These are phyloP conservation scores for Ascidia mentula DNA, from an alignment of 23 tunicate genomes.

Conservation along the genomic window DNA sequence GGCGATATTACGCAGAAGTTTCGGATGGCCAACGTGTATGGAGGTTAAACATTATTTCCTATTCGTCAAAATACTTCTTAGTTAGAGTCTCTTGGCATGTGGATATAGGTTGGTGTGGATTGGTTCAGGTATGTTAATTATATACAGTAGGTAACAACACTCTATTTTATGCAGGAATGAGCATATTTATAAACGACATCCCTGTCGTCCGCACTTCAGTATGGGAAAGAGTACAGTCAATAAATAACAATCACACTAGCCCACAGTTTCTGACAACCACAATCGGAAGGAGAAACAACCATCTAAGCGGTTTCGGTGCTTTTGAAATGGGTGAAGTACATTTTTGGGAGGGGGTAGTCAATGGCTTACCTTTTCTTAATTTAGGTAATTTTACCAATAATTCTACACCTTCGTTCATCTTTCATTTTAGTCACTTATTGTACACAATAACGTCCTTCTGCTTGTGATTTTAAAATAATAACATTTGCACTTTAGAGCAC, in stretches of 20 bases:
- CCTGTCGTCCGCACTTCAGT: neutral
- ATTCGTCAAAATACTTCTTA: neutral
- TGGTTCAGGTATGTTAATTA: neutral
- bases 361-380: slow-evolving; percentile 44
- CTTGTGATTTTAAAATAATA: too few relatives aligned
- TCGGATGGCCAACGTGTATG: neutral
- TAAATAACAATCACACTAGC: neutral
- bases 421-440: too few relatives aligned
- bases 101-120: neutral
- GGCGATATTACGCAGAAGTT: neutral
- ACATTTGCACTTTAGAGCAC: too few relatives aligned
- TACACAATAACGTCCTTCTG: too few relatives aligned
- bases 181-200: slow-evolving; percentile 52
- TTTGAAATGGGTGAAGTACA: slow-evolving; percentile 44
- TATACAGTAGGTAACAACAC: too few relatives aligned
- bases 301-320: slow-evolving; percentile 24
- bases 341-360: slow-evolving; percentile 62
- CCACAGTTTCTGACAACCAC: slow-evolving; percentile 18
- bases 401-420: too few relatives aligned
- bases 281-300: slow-evolving; percentile 44
- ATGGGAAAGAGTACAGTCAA: neutral
- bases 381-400: slow-evolving; percentile 59
- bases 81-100: neutral
- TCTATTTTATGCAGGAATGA: slow-evolving; percentile 2
- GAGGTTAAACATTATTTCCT: neutral